Evolutionary conservation across 2,888 invertebrate genomes (phyloP), one percentile per base, ranked within the genome.

Genomic region (Tipula unca): DNA sequence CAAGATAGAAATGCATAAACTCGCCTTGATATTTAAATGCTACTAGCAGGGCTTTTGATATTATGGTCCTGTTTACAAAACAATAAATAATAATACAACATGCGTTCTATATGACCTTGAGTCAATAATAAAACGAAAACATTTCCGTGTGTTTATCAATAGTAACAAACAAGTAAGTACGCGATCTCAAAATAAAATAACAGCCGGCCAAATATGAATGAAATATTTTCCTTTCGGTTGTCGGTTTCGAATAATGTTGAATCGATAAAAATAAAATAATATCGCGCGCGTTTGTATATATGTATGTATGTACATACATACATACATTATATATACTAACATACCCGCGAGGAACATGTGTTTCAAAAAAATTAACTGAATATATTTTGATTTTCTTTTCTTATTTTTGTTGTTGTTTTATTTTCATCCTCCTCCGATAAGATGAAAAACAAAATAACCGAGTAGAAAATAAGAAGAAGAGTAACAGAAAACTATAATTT

Each of bases 401-500:
- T 39, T 6, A 6, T 32, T 32, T 32, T 6, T 48, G 69, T 69
- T 69, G 69, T 69, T 20, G 10, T 20, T 13, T 69, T 69, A 25
- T 69, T 25, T 69, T 69, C 13, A 69, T 69, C 10, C 25, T 69
- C 10, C 25, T 69, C 69, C 6, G 25, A 69, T 25, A 69, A 69
- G 25, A 25, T 69, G 69, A 69, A 69, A 25, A 69, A 20, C 25
- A 10, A 69, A 10, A 10, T 10, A 13, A 25, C 69, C 17, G 6
- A 48, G 48, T 17, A 17, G 48, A 48, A 48, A 69, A 25, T 10
- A 69, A 25, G 25, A 69, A 25, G 69, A 69, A 69, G 25, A 25
- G 25, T 69, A 69, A 69, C 69, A 69, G 69, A 69, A 69, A 69
- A 69, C 69, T 69, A 69, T 69, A 69, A 69, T 69, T 69, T 69